phyloP scores from a whole-genome alignment of 2,113 vertebrate species.

The Cyprinus carpio region DNA sequence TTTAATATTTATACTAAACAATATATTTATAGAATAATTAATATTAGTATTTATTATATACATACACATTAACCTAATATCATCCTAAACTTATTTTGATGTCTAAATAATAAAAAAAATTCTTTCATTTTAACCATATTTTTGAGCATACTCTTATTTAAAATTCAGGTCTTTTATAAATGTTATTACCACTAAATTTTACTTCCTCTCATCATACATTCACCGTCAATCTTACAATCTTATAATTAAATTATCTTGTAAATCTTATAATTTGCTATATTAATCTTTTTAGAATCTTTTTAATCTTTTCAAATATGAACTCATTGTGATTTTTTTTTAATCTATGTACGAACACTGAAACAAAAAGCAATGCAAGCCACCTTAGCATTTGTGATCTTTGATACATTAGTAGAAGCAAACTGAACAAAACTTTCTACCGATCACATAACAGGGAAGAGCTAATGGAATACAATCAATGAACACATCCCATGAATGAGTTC shows the following conservation, averaged over 20 bases:
- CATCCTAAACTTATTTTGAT: not conserved
- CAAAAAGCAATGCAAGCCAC: no score
- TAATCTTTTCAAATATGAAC: not conserved
- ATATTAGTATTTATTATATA: not conserved
- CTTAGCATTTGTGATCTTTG: not conserved
- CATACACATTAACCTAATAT: not conserved
- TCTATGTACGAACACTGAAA: not conserved
- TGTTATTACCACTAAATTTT: not conserved
- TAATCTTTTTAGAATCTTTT: not conserved
- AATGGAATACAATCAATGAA: constrained; percentile 7
- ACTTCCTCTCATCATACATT: not conserved
- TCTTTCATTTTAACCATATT: not conserved
- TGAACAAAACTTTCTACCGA: not conserved
- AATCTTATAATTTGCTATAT: not conserved
- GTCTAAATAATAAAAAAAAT: not conserved
- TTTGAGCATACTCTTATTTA: not conserved
- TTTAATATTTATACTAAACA: no score
- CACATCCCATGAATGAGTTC: constrained; percentile 37
- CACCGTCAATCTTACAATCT: not conserved
- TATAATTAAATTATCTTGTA: no score
- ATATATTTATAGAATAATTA: no score
- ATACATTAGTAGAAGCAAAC: not conserved
- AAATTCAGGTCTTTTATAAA: not conserved
- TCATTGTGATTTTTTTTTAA: not conserved
- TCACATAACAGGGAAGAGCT: not conserved